Evolutionary conservation across 2,888 invertebrate species (phyloP).

Genomic region (Sesia apiformis): DNA sequence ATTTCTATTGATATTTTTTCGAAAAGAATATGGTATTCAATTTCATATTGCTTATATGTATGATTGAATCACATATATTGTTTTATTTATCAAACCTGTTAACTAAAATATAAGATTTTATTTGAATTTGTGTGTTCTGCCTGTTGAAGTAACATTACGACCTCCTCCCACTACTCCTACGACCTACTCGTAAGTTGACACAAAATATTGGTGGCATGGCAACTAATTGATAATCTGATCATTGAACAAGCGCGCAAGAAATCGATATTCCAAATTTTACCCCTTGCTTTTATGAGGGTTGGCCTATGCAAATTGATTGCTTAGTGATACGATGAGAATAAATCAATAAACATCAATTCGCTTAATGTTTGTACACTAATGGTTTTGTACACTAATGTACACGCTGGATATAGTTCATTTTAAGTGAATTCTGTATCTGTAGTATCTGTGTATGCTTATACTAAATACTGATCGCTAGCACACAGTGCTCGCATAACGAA

Average conservation of each 20-base stretch:
- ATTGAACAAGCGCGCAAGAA: too few species aligned
- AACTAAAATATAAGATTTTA: too few species aligned
- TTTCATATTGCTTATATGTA: background rate
- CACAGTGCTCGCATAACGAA: too few species aligned
- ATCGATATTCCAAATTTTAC: background rate
- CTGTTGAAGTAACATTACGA: too few species aligned
- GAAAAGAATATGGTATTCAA: background rate
- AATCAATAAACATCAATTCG: background rate
- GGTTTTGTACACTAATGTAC: background rate
- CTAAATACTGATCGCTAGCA: too few species aligned
- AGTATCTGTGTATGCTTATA: too few species aligned
- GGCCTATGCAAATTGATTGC: background rate
- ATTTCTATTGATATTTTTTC: background rate
- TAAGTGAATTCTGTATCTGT: too few species aligned
- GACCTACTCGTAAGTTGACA: too few species aligned
- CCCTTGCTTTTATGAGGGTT: background rate
- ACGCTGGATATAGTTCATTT: background rate
- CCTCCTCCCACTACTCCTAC: too few species aligned
- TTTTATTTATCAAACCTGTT: background rate
- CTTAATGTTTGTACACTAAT: background rate
- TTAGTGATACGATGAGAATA: background rate
- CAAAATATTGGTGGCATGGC: too few species aligned
- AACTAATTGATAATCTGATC: too few species aligned
- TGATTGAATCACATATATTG: background rate
- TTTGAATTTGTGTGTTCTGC: too few species aligned